Conservation (phyloP, 2,797 vertebrate species). For the Galagoides demidoff region DNA sequence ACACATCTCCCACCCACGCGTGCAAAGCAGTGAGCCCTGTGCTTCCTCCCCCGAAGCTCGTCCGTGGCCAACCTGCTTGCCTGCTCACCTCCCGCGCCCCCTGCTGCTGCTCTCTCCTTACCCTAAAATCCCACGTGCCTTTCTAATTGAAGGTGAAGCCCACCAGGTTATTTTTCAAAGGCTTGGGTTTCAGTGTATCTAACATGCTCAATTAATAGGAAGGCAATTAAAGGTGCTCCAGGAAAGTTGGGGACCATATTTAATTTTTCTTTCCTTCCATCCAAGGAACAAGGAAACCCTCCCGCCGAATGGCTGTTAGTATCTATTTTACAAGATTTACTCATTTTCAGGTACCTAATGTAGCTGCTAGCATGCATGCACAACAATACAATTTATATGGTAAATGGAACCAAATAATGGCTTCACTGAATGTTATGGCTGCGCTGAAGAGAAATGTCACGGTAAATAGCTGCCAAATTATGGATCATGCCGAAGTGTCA, state of each 20-base stretch:
- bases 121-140: conserved; percentile 75
- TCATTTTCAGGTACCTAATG: conserved; percentile 91
- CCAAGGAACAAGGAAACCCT: conserved; percentile 83
- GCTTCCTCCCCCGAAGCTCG: conserved; percentile 64
- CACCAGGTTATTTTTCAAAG: conserved; percentile 55
- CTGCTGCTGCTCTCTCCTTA: conserved; percentile 67
- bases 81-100: conserved; percentile 74
- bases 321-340: conserved; percentile 91
- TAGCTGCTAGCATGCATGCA: conserved; percentile 90
- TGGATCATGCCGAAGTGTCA: conserved; percentile 92
- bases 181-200: conserved; percentile 59
- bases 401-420: conserved; percentile 93
- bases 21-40: not conserved
- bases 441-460: conserved; percentile 92
- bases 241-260: conserved; percentile 77
- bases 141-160: conserved; percentile 77
- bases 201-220: conserved; percentile 52
- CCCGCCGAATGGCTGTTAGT: conserved; percentile 86
- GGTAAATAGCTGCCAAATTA: conserved; percentile 93
- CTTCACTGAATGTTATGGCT: conserved; percentile 92
- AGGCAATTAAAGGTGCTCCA: conserved; percentile 77
- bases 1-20: conserved; percentile 60
- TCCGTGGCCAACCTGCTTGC: not conserved
- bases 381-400: conserved; percentile 94
- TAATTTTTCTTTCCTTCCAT: conserved; percentile 77